Percentiles rank a stretch among this genome's conserved stretches.
These are phyloP conservation scores for Leptoteleia sp. DNA, from an alignment of 1,140 invertebrate genomes.

Conservation along the genomic window DNA sequence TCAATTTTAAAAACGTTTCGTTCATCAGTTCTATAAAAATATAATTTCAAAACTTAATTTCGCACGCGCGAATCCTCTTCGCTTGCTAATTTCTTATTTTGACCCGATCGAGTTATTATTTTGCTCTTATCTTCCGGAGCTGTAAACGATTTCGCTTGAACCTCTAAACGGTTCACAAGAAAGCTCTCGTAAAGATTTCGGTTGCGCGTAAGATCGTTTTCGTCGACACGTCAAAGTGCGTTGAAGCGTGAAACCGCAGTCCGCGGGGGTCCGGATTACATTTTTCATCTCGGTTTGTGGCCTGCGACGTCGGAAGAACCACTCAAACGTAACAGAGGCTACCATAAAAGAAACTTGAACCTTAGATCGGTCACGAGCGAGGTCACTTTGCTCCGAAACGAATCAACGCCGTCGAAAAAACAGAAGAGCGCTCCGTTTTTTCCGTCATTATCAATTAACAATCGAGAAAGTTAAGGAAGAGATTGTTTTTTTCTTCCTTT, in stretches of 20 bases:
- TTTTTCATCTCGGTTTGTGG: constrained; percentile 46
- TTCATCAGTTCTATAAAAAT: too few relatives aligned
- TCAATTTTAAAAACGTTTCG: too few relatives aligned
- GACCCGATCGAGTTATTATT: too few relatives aligned
- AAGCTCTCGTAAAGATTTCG: constrained; percentile 38
- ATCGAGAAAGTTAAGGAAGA: constrained; percentile 19
- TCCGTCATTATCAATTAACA: constrained; percentile 21
- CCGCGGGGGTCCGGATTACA: constrained; percentile 73
- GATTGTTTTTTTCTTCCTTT: constrained; percentile 3
- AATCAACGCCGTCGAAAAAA: constrained; percentile 29
- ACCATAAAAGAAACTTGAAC: constrained; percentile 52
- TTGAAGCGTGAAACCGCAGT: constrained; percentile 77
- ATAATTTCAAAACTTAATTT: too few relatives aligned
- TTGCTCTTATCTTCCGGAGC: too few relatives aligned
- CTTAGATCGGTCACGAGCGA: constrained; percentile 28
- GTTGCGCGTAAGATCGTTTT: constrained; percentile 46
- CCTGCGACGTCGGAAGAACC: constrained; percentile 57
- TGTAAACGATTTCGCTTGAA: constrained; percentile 36
- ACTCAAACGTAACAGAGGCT: constrained; percentile 68
- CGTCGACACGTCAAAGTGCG: constrained; percentile 57
- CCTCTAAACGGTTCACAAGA: constrained; percentile 47
- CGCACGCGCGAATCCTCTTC: too few relatives aligned
- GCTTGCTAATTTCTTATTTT: too few relatives aligned
- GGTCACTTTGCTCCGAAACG: constrained; percentile 36
- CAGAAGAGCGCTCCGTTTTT: constrained; percentile 15